Conservation (phyloP, 2,888 invertebrate genomes). For the Quadroppia sp. region DNA sequence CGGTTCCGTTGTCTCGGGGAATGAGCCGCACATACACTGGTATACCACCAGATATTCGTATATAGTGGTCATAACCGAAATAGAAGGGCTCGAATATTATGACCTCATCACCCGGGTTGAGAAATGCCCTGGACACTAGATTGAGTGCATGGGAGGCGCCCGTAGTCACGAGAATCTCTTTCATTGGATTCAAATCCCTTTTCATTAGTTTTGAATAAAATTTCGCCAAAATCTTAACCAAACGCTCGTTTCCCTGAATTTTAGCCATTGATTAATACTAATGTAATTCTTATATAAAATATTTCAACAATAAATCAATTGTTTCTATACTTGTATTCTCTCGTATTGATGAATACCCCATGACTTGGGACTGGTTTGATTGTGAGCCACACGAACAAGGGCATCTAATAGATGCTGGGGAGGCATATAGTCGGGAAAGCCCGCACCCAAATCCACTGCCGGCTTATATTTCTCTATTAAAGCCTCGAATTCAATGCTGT, state of each 20-base stretch:
- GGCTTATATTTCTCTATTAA: too few relatives aligned
- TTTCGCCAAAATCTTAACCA: background rate
- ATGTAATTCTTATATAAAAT: too few relatives aligned
- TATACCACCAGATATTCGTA: background rate
- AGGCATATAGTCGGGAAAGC: too few relatives aligned
- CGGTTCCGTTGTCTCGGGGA: background rate
- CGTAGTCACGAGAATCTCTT: background rate
- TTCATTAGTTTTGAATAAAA: background rate
- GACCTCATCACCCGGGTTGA: background rate
- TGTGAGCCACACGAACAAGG: too few relatives aligned
- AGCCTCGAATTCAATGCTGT: too few relatives aligned
- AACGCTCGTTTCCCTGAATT: background rate
- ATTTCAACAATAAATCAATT: too few relatives aligned
- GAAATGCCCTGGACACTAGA: background rate
- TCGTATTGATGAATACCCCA: too few relatives aligned
- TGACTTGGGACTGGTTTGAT: too few relatives aligned
- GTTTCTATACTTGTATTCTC: too few relatives aligned
- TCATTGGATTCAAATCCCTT: background rate
- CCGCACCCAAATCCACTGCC: too few relatives aligned
- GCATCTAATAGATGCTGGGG: too few relatives aligned
- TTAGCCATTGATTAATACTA: too few relatives aligned
- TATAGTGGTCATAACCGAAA: background rate
- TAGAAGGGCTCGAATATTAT: background rate
- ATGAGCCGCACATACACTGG: background rate
- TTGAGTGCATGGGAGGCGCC: background rate